Evolutionary conservation across 1,140 invertebrate genomes (phyloP), one percentile per base, ranked within the genome.

Genomic region (Bombus haemorrhoidalis): DNA sequence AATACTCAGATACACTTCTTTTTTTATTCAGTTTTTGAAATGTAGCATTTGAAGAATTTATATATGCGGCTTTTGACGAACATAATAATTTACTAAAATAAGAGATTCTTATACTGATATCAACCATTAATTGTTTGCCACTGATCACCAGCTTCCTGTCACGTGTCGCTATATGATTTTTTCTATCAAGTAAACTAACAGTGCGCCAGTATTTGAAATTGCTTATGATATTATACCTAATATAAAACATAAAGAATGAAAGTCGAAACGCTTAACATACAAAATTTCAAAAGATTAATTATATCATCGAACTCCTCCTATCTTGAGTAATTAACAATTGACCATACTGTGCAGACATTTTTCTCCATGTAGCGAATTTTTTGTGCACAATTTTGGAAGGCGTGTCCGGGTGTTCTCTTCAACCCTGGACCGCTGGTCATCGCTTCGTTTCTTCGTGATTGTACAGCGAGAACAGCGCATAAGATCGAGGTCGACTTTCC

Each of bases 401-500:
- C 72, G 77, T 86, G 84, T 53, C 85, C 39, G 34, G 47, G 32
- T 57, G 68, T 28, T 53, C 41, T 77, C 47, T 79, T 78, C 75
- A 43, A 74, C 66, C 22, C 25, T n/a, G 25, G 28, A 15, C 41
- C 22, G 59, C 28, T 25, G n/a, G 41, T 66, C 62, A 66, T 66
- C n/a, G 28, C 41, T 34, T 34, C 43, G 41, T 73, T 81, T 47
- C 77, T 77, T 79, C 78, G 87, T 81, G 76, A 82, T 85, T 75
- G 73, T 74, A 53, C 75, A 74, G 79, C 57, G 86, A 43, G 81
- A 66, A 88, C 64, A 39, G 69, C 34, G 34, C 59, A 18, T 66
- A 62, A 66, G 83, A 89, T 89, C 76, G 84, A 89, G 88, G 88
- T 89, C 88, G 88, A 89, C 88, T 89, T 89, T 89, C 88, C 76